These are phyloP conservation scores for Bungarus multicinctus DNA, from an alignment of 2,113 vertebrate genomes.

Conservation along the genomic window DNA sequence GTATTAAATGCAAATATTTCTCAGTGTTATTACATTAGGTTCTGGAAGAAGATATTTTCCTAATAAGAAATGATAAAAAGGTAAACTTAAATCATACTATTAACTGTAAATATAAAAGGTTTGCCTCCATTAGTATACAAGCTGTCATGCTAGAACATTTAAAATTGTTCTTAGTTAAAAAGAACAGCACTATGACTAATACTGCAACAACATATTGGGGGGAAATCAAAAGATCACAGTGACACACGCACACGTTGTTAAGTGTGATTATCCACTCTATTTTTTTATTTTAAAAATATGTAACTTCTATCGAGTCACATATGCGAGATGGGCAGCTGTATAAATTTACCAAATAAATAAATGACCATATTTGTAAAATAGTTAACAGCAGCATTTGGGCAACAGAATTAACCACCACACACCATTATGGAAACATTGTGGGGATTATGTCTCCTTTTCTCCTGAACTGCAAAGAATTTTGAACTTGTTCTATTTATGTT, in stretches of 20 bases:
- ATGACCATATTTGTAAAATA: neutral
- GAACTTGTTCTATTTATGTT: neutral
- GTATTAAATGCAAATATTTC: slow-evolving; percentile 29
- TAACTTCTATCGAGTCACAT: neutral
- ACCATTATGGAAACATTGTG: neutral
- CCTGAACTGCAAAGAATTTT: neutral
- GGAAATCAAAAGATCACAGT: slow-evolving; percentile 34
- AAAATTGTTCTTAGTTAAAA: neutral
- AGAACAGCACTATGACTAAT: neutral
- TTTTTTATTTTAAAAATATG: slow-evolving; percentile 7
- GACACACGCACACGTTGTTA: slow-evolving; percentile 29
- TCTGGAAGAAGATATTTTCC: neutral
- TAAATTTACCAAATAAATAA: neutral
- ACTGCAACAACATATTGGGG: neutral
- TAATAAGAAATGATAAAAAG: slow-evolving; percentile 22
- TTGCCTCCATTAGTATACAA: neutral
- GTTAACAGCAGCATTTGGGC: neutral
- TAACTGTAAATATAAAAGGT: neutral
- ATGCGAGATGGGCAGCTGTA: neutral
- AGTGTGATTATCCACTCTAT: slow-evolving; percentile 39
- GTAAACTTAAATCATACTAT: neutral
- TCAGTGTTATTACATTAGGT: slow-evolving; percentile 20
- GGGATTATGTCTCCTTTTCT: neutral
- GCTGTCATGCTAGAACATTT: slow-evolving; percentile 41
- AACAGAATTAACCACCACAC: neutral